phyloP scores from a whole-genome alignment of 2,888 invertebrate genomes.

The Entomobrya proxima region DNA sequence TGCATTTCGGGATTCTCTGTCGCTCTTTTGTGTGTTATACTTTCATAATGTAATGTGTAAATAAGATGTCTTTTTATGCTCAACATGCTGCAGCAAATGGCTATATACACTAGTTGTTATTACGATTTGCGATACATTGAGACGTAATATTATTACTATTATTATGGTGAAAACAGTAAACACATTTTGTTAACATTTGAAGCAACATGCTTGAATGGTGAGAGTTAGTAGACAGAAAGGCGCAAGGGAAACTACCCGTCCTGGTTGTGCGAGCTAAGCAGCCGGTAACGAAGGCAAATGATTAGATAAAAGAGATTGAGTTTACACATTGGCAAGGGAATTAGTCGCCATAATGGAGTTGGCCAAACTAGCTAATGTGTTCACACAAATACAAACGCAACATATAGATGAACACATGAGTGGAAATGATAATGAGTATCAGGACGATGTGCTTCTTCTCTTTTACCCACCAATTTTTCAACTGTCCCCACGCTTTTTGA shows the following conservation, averaged over 20 bases:
- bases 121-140: conserved; percentile 19
- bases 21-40: not conserved
- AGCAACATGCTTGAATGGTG: conserved; percentile 2
- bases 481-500: conserved; percentile 2
- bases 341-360: conserved; percentile 73
- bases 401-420: not conserved
- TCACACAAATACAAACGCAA: conserved; percentile 24
- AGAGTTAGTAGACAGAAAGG: not conserved
- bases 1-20: not conserved
- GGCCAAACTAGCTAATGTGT: conserved; percentile 57
- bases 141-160: not conserved
- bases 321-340: conserved; percentile 71
- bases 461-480: conserved; percentile 39
- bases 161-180: not conserved
- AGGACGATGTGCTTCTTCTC: conserved; percentile 46
- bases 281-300: conserved; percentile 55
- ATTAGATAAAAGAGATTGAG: conserved; percentile 66
- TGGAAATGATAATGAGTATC: not conserved
- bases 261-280: conserved; percentile 48
- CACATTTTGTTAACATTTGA: not conserved
- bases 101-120: not conserved
- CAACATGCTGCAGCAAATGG: not conserved
- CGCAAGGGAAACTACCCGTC: not conserved
- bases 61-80: conserved; percentile 18
- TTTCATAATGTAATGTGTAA: conserved; percentile 7